Conservation (phyloP, 2,888 invertebrate genomes). For the Lasioglossum vierecki region DNA sequence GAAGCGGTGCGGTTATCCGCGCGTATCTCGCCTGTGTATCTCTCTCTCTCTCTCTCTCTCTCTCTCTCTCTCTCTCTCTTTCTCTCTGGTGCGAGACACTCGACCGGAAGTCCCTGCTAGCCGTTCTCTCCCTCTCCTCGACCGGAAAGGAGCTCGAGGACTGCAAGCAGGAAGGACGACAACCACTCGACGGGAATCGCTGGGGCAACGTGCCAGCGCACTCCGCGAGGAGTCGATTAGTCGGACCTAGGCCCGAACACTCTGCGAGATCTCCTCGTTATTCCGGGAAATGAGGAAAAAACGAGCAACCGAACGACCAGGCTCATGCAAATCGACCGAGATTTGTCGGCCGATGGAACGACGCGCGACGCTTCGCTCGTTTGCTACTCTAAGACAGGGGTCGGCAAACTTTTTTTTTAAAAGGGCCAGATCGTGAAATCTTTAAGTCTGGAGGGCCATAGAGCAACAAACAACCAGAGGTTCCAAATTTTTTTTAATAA, state of each 20-base stretch:
- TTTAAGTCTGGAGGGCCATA: too few species aligned
- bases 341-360: not conserved
- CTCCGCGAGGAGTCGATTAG: conserved; percentile 49
- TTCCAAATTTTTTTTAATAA: too few species aligned
- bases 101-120: conserved; percentile 59
- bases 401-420: too few species aligned
- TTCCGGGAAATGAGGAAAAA: conserved; percentile 12
- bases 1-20: conserved; percentile 53
- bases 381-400: not conserved
- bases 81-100: conserved; percentile 36
- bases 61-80: not conserved
- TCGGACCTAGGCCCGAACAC: conserved; percentile 39
- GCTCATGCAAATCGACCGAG: conserved; percentile 43
- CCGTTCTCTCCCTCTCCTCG: not conserved
- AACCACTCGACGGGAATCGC: conserved; percentile 33
- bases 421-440: too few species aligned
- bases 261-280: conserved; percentile 41
- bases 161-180: conserved; percentile 18
- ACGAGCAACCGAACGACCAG: conserved; percentile 4
- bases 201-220: conserved; percentile 45
- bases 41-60: not conserved
- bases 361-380: not conserved
- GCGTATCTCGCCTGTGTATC: conserved; percentile 52
- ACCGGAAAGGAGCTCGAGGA: conserved; percentile 33
- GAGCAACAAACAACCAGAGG: too few species aligned